A percentile compares a stretch with the other conserved stretches of the same genome.
Conservation (phyloP, 2,797 vertebrate genomes). For the Tarsius wallacei region DNA sequence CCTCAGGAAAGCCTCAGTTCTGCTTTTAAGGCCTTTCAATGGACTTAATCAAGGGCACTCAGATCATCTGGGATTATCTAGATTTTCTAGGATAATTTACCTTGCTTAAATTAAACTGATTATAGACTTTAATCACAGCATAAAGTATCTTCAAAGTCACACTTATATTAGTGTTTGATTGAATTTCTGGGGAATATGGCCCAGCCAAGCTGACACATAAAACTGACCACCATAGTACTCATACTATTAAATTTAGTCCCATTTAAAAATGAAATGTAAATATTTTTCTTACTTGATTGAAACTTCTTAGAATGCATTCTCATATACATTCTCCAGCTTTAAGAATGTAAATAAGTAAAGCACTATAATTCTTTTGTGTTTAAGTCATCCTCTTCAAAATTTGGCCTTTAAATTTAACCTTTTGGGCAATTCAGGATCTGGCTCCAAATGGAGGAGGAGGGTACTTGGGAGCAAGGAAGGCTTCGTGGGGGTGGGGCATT, state of each 20-base stretch:
- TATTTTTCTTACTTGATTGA: not conserved
- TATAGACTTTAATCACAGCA: too few relatives aligned
- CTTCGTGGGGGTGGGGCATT: not conserved
- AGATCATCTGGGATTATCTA: not conserved
- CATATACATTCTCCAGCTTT: not conserved
- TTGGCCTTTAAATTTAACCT: not conserved
- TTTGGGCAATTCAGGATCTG: not conserved
- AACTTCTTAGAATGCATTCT: not conserved
- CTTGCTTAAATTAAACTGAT: not conserved
- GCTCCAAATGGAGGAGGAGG: not conserved
- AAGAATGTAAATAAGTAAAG: not conserved
- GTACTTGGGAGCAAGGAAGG: not conserved
- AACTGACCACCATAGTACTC: not conserved
- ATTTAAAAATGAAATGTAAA: not conserved
- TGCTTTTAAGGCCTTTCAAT: not conserved
- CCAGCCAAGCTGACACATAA: not conserved
- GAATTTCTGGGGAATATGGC: not conserved
- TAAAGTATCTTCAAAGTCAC: not conserved
- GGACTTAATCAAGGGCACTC: not conserved
- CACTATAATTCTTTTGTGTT: not conserved
- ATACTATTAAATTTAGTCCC: not conserved
- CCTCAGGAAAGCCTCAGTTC: not conserved
- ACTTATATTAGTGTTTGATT: not conserved
- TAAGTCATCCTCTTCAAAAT: not conserved
- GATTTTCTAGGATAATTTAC: not conserved